phyloP scores from a whole-genome alignment of 2,797 vertebrate species.

The Microctenopoma lineatum region DNA sequence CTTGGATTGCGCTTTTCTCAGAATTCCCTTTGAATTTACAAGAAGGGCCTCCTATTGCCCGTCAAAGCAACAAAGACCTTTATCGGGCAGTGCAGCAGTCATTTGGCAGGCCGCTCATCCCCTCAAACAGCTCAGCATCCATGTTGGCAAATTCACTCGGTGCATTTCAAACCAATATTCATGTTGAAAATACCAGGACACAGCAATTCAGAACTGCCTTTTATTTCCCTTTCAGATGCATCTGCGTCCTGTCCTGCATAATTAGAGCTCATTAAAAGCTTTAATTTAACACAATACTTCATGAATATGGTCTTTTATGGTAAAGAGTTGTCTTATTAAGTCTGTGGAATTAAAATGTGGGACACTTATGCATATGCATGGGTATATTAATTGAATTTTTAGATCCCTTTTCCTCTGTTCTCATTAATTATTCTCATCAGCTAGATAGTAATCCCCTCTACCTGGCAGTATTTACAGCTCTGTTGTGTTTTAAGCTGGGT shows the following conservation, averaged over 20 bases:
- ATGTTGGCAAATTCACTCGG: slow-evolving; percentile 62
- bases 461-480: slow-evolving; percentile 48
- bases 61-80: slow-evolving; percentile 67
- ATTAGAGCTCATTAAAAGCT: slow-evolving; percentile 49
- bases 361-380: slow-evolving; percentile 19
- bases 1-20: slow-evolving; percentile 56
- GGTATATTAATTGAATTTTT: slow-evolving; percentile 29
- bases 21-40: slow-evolving; percentile 66
- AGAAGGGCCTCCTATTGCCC: slow-evolving; percentile 61
- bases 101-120: slow-evolving; percentile 57
- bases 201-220: slow-evolving; percentile 56
- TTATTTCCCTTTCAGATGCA: slow-evolving; percentile 61
- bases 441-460: slow-evolving; percentile 18
- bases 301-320: slow-evolving; percentile 75
- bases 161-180: slow-evolving; percentile 57
- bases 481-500: slow-evolving; percentile 52
- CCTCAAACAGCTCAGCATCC: slow-evolving; percentile 46
- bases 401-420: slow-evolving; percentile 17
- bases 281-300: slow-evolving; percentile 55
- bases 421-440: not conserved
- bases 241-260: slow-evolving; percentile 54
- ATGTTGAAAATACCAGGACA: slow-evolving; percentile 24
- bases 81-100: slow-evolving; percentile 47
- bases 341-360: slow-evolving; percentile 47
- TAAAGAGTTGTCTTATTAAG: slow-evolving; percentile 57